These are phyloP conservation scores for Dipus sagitta DNA, from an alignment of 2,797 vertebrate genomes.

Conservation along the genomic window DNA sequence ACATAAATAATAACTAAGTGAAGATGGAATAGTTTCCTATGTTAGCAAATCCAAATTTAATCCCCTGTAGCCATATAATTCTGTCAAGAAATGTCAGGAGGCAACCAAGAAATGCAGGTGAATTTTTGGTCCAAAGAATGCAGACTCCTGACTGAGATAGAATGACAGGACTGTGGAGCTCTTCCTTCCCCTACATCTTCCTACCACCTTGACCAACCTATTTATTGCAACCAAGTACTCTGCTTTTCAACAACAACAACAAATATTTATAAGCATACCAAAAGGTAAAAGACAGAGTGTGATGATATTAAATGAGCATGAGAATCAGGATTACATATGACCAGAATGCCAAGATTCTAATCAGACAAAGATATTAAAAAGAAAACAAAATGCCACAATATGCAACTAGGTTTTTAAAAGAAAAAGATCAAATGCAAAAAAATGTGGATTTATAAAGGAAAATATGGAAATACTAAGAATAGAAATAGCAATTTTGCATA, in stretches of 20 bases:
- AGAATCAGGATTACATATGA: background rate
- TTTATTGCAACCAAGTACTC: background rate
- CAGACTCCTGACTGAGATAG: background rate
- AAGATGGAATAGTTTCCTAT: too few species aligned
- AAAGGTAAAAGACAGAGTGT: background rate
- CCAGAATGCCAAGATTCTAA: background rate
- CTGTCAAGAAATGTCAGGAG: too few species aligned
- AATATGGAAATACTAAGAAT: background rate
- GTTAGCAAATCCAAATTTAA: background rate
- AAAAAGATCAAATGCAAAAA: background rate
- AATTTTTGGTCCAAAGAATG: background rate
- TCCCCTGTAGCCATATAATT: background rate
- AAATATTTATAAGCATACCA: background rate
- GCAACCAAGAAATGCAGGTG: background rate
- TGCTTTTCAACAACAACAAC: background rate
- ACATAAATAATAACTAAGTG: too few species aligned
- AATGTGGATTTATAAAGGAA: background rate
- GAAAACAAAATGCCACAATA: background rate
- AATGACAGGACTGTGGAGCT: accelerated
- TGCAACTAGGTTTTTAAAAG: background rate
- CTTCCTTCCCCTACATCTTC: background rate
- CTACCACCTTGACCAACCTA: background rate
- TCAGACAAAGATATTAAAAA: too few species aligned
- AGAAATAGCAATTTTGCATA: background rate
- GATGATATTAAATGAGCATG: background rate